Conservation (phyloP, 2,113 vertebrate genomes). For the Callaeas wilsoni region DNA sequence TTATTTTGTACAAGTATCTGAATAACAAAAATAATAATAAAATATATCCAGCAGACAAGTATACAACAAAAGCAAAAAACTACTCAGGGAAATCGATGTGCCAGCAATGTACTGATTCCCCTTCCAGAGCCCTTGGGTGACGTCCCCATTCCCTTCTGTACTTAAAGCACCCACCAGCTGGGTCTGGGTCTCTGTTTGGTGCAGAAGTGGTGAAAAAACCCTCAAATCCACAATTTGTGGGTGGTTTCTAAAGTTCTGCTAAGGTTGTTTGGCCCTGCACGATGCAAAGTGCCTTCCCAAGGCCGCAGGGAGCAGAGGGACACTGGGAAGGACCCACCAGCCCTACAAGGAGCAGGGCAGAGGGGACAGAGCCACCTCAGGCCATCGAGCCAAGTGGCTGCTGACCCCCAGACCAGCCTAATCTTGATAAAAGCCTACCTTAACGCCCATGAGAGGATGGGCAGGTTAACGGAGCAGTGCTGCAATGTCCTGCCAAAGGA, state of each 20-base stretch:
- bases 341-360: not conserved
- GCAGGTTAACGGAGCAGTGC: not conserved
- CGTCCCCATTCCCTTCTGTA: fast-evolving
- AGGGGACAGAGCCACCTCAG: not conserved
- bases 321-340: not conserved
- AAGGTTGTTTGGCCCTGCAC: fast-evolving
- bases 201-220: not conserved
- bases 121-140: not conserved
- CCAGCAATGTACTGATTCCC: not conserved
- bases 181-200: not conserved
- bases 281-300: fast-evolving
- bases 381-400: not conserved
- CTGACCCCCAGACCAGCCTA: not conserved
- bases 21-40: not conserved
- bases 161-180: not conserved
- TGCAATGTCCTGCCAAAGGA: not conserved
- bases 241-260: not conserved
- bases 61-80: not conserved
- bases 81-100: not conserved
- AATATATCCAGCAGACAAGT: not conserved
- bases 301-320: not conserved
- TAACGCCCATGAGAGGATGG: fast-evolving
- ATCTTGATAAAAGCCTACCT: not conserved
- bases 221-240: not conserved
- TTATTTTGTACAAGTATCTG: not conserved